Conservation (phyloP, 2,888 invertebrate species). For the Sepiola atlantica region DNA sequence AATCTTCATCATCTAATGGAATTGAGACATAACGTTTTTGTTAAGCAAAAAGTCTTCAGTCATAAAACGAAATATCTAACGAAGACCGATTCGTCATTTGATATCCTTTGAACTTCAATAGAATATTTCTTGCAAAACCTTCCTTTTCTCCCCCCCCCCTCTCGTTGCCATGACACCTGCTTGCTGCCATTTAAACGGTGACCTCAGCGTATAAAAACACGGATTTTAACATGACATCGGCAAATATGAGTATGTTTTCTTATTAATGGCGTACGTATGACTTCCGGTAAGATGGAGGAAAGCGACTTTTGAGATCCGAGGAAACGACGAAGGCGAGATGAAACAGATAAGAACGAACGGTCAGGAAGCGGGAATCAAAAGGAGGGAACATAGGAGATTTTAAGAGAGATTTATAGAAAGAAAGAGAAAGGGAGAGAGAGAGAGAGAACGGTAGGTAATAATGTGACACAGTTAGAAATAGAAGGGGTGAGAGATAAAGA, state of each 20-base stretch:
- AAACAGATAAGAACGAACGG: background rate
- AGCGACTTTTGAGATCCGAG: background rate
- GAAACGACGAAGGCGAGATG: background rate
- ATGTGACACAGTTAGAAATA: no score
- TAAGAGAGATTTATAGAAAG: no score
- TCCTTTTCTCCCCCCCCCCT: fast-evolving
- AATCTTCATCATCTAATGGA: no score
- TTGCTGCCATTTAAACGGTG: background rate
- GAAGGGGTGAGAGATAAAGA: no score
- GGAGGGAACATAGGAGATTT: no score
- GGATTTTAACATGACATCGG: background rate
- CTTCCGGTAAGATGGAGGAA: background rate
- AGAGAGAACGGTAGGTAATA: no score
- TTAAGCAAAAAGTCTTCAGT: no score
- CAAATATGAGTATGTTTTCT: background rate
- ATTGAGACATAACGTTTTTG: no score
- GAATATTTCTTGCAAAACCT: background rate
- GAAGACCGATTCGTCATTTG: background rate
- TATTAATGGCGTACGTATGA: background rate
- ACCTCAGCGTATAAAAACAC: background rate
- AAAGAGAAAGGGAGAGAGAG: no score
- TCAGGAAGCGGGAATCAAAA: background rate
- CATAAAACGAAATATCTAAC: background rate
- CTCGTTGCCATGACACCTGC: background rate
- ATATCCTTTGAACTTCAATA: background rate